A percentile compares a stretch with the other conserved stretches of the same genome.
These are phyloP conservation scores for Sminthopsis crassicaudata DNA, from an alignment of 2,113 vertebrate genomes.

Conservation along the genomic window DNA sequence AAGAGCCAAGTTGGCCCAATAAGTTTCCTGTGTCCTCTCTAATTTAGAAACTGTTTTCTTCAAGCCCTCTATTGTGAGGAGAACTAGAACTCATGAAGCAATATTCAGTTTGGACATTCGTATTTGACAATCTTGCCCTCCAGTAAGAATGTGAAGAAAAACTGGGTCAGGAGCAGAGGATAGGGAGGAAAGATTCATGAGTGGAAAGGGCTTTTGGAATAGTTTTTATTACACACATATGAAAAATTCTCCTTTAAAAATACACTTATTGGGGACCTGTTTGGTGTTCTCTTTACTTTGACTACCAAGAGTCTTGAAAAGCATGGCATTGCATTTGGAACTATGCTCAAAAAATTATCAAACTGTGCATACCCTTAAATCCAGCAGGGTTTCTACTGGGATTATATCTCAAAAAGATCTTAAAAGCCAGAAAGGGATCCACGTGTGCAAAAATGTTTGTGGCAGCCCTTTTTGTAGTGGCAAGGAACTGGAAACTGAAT, in stretches of 20 bases:
- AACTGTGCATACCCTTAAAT: no score
- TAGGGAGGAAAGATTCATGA: not conserved
- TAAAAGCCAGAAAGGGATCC: no score
- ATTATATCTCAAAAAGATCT: no score
- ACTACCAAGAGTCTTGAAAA: not conserved
- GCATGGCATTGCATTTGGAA: not conserved
- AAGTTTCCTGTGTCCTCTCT: not conserved
- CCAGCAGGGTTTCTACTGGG: no score
- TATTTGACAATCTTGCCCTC: not conserved
- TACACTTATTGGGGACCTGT: not conserved
- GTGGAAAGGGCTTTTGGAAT: not conserved
- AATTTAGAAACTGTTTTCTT: not conserved
- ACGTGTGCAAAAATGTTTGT: no score
- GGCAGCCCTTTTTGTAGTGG: no score
- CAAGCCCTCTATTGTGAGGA: not conserved
- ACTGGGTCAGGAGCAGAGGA: no score
- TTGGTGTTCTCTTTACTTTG: not conserved
- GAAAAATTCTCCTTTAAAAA: not conserved
- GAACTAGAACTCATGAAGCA: not conserved
- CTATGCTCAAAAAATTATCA: no score
- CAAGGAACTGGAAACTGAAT: no score
- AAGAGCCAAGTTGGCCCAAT: not conserved
- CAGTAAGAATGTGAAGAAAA: not conserved
- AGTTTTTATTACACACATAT: not conserved
- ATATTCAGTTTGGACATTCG: not conserved